These are phyloP conservation scores for Eupithecia dodoneata DNA, from an alignment of 2,888 invertebrate genomes.

Conservation along the genomic window DNA sequence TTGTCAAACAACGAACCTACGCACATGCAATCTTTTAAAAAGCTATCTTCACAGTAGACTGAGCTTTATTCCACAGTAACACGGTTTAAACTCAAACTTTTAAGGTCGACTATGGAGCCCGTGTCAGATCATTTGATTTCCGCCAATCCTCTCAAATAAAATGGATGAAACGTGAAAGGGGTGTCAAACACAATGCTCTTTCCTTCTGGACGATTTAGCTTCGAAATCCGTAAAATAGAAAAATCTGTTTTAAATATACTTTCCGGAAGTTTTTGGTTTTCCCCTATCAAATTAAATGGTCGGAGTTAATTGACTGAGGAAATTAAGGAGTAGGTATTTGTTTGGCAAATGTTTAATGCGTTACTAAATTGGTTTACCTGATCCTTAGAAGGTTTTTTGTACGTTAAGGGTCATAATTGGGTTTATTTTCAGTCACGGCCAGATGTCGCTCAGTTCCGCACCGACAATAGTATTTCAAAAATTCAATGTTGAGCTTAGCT, in stretches of 20 bases:
- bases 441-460: too few species aligned
- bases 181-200: slow-evolving; percentile 42
- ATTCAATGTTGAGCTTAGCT: too few species aligned
- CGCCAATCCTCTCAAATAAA: slow-evolving; percentile 47
- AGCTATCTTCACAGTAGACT: slow-evolving; percentile 26
- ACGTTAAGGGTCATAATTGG: not conserved
- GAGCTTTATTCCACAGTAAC: slow-evolving; percentile 21
- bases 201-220: slow-evolving; percentile 30
- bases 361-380: not conserved
- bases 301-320: slow-evolving; percentile 2
- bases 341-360: not conserved
- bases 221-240: slow-evolving; percentile 18
- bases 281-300: not conserved
- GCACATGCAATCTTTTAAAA: slow-evolving; percentile 35
- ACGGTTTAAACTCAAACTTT: slow-evolving; percentile 31
- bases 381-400: not conserved
- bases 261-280: not conserved
- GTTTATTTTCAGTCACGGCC: not conserved
- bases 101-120: slow-evolving; percentile 25
- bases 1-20: slow-evolving; percentile 16
- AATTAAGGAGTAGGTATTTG: not conserved
- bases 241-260: slow-evolving; percentile 11
- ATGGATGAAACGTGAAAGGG: slow-evolving; percentile 46
- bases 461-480: too few species aligned
- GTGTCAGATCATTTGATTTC: slow-evolving; percentile 46